These are phyloP conservation scores for Microtus oregoni DNA, from an alignment of 2,113 vertebrate genomes.

Conservation along the genomic window DNA sequence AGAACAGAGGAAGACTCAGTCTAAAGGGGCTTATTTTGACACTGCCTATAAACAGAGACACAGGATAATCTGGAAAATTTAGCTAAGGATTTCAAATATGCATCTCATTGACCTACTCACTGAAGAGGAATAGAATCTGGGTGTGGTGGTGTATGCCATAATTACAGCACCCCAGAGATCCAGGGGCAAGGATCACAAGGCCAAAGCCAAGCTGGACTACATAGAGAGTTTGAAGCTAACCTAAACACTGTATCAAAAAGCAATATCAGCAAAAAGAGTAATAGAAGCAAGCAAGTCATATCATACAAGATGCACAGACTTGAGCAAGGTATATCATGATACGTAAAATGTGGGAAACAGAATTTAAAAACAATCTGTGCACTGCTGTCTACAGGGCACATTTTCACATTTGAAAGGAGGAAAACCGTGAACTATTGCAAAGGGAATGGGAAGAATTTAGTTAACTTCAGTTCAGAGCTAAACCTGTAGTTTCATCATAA, in stretches of 20 bases:
- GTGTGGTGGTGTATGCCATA: neutral
- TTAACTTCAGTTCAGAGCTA: neutral
- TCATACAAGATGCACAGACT: neutral
- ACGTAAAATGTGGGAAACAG: neutral
- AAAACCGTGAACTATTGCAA: neutral
- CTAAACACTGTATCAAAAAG: neutral
- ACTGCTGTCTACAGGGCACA: neutral
- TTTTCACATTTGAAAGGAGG: conserved; percentile 32
- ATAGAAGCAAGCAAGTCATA: neutral
- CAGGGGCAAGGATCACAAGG: neutral
- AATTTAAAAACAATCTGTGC: neutral
- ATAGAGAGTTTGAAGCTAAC: neutral
- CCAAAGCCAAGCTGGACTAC: neutral
- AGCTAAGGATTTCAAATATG: conserved; percentile 1
- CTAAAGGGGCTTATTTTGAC: neutral
- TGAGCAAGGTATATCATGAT: neutral
- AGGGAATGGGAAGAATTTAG: neutral
- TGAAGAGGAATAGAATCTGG: neutral
- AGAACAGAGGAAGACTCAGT: conserved; percentile 19
- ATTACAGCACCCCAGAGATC: neutral
- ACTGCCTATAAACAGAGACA: neutral
- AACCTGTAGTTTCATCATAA: neutral
- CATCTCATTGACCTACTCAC: conserved; percentile 20
- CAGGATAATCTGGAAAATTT: conserved; percentile 52
- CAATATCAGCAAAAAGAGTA: neutral